phyloP scores from a whole-genome alignment of 2,113 vertebrate genomes.

The Danio rerio region DNA sequence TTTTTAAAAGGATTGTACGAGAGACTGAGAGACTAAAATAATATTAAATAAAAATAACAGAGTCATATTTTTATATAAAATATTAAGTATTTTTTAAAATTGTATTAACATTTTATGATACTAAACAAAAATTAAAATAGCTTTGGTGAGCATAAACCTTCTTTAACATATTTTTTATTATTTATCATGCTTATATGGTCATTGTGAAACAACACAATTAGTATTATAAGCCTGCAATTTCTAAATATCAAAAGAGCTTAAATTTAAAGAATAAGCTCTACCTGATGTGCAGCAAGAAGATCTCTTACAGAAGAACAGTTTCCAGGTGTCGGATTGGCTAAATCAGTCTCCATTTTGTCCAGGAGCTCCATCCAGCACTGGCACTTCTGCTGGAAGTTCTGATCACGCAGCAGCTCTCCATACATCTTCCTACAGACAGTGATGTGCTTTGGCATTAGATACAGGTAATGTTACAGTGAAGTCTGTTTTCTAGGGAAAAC shows the following conservation, averaged over 20 bases:
- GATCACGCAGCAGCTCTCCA: slow-evolving; percentile 64
- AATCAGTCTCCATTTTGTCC: slow-evolving; percentile 75
- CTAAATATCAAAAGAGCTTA: too few species aligned
- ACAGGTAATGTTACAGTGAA: not conserved
- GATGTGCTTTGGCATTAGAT: not conserved
- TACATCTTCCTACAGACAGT: slow-evolving; percentile 71
- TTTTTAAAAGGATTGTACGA: too few species aligned
- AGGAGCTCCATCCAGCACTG: slow-evolving; percentile 79
- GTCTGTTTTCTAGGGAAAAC: not conserved
- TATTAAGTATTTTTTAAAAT: too few species aligned
- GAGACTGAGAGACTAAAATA: too few species aligned
- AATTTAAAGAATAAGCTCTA: slow-evolving; percentile 56
- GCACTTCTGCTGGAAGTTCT: slow-evolving; percentile 80
- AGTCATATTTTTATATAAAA: too few species aligned
- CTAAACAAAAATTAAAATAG: too few species aligned
- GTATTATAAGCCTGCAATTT: not conserved
- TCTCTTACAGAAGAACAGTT: slow-evolving; percentile 74
- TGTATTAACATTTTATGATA: too few species aligned
- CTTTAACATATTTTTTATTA: too few species aligned
- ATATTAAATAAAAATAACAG: too few species aligned
- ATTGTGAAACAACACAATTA: not conserved
- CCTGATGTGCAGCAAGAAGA: slow-evolving; percentile 83
- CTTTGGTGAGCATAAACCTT: too few species aligned
- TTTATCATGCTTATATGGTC: not conserved
- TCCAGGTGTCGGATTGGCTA: slow-evolving; percentile 62